phyloP scores from a whole-genome alignment of 1,140 invertebrate genomes.

The Drosophila sulfurigaster region DNA sequence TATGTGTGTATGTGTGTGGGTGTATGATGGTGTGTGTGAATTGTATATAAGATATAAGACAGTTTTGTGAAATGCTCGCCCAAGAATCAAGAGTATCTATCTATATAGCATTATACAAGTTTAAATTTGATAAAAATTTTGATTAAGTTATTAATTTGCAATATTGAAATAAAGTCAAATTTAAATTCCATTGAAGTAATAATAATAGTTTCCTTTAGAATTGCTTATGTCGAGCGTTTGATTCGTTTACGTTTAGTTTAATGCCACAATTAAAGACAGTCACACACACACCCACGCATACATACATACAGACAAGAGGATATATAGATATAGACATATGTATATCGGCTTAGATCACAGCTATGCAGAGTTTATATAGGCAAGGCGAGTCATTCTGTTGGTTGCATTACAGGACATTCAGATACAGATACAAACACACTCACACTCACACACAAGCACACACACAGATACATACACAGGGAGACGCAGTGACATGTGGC shows the following conservation, averaged over 20 bases:
- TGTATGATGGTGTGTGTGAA: background rate
- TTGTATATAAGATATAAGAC: background rate
- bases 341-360: conserved; percentile 75
- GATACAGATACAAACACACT: conserved; percentile 15
- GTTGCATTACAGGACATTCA: conserved; percentile 35
- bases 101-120: background rate
- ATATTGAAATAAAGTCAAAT: conserved; percentile 18
- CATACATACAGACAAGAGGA: conserved; percentile 8
- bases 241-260: conserved; percentile 1
- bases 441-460: background rate
- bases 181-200: conserved; percentile 3
- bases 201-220: background rate
- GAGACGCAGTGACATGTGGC: background rate
- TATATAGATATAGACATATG: conserved; percentile 28
- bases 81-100: background rate
- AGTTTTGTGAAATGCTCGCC: conserved; percentile 15
- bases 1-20: conserved; percentile 18
- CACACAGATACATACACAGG: conserved; percentile 10
- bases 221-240: conserved; percentile 33
- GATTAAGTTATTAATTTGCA: conserved; percentile 53
- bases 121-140: conserved; percentile 12
- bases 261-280: background rate
- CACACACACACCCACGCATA: conserved; percentile 25
- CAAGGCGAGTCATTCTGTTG: conserved; percentile 63
- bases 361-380: conserved; percentile 73